Percentiles rank a stretch among this genome's conserved stretches.
Evolutionary conservation across 1,140 invertebrate species (phyloP).

Genomic region (Bacillus rossius): DNA sequence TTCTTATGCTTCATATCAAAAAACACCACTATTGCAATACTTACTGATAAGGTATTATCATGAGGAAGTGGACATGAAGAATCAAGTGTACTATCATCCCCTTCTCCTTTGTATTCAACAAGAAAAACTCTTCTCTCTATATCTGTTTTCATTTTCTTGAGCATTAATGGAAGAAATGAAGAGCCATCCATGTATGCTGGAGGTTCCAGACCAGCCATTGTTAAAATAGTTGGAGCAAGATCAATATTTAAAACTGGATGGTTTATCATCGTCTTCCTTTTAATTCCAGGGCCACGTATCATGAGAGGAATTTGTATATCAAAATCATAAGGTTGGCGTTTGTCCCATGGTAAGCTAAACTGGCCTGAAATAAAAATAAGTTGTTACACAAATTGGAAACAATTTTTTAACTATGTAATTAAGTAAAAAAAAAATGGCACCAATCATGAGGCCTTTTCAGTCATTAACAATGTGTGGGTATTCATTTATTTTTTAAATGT

Average conservation of each 20-base stretch:
- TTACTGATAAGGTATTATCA: constrained; percentile 5
- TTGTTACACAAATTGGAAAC: constrained; percentile 14
- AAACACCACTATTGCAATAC: background rate
- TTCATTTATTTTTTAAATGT: too few relatives aligned
- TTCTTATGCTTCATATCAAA: too few relatives aligned
- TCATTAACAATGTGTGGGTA: too few relatives aligned
- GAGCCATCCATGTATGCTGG: constrained; percentile 58
- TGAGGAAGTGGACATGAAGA: background rate
- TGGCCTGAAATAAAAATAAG: constrained; percentile 55
- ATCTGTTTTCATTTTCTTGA: constrained; percentile 23
- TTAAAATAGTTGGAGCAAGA: constrained; percentile 72
- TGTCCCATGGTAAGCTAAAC: constrained; percentile 80
- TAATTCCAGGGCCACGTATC: constrained; percentile 66
- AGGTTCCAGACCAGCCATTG: constrained; percentile 51
- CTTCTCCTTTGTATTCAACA: constrained; percentile 76
- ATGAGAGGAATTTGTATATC: constrained; percentile 79
- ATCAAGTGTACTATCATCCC: constrained; percentile 18
- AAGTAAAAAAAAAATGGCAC: too few relatives aligned
- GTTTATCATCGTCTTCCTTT: constrained; percentile 37
- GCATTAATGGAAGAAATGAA: constrained; percentile 45
- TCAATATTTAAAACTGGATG: constrained; percentile 70
- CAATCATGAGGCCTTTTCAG: too few relatives aligned
- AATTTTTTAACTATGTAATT: constrained; percentile 7
- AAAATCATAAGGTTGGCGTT: constrained; percentile 83
- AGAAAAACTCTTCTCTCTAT: constrained; percentile 48